phyloP scores from a whole-genome alignment of 2,113 vertebrate genomes.

The Scomber colias region DNA sequence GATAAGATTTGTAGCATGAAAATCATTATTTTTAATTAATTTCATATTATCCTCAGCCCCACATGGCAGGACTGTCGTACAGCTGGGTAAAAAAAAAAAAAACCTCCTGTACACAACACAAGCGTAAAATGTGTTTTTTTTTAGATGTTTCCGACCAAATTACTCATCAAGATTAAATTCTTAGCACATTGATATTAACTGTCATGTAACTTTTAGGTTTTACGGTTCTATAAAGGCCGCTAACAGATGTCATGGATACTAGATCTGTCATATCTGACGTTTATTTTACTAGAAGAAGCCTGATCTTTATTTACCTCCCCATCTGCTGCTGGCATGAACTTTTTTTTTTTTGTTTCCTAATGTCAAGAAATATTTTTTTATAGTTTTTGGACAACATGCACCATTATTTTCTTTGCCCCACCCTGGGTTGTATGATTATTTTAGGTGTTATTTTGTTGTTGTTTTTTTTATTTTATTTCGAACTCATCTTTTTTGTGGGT shows the following conservation, averaged over 20 bases:
- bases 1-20: neutral
- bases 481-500: conserved; percentile 57
- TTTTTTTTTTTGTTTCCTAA: conserved; percentile 39
- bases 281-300: conserved; percentile 36
- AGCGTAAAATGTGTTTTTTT: conserved; percentile 41
- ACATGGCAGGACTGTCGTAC: neutral
- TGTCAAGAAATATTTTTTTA: conserved; percentile 27
- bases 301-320: conserved; percentile 43
- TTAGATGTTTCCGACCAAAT: conserved; percentile 41
- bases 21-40: neutral
- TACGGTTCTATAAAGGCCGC: conserved; percentile 21
- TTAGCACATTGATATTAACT: conserved; percentile 31
- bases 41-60: neutral
- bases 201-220: conserved; percentile 30
- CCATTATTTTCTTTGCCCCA: conserved; percentile 50
- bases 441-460: conserved; percentile 44
- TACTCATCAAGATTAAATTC: conserved; percentile 27
- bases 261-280: conserved; percentile 28
- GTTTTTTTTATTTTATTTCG: conserved; percentile 55
- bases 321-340: conserved; percentile 61
- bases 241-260: conserved; percentile 14
- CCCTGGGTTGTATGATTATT: conserved; percentile 60
- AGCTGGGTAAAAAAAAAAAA: neutral
- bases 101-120: conserved; percentile 22
- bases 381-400: conserved; percentile 39